phyloP scores from a whole-genome alignment of 1,140 invertebrate genomes.

The Harlomillsia oculata region DNA sequence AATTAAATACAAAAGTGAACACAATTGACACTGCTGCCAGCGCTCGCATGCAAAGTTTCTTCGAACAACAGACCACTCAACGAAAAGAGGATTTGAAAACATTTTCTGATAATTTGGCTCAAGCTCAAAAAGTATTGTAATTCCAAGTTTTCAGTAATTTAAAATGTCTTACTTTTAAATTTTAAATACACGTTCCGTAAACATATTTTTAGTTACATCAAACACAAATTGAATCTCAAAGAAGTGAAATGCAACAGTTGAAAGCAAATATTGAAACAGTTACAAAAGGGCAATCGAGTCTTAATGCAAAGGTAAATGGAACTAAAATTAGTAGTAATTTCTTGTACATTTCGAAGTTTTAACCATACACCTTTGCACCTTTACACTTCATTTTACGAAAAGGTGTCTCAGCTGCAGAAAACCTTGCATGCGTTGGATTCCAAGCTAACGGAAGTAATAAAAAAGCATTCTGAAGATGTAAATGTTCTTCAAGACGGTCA shows the following conservation, averaged over 20 bases:
- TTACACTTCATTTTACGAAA: background rate
- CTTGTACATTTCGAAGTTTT: background rate
- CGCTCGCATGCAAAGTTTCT: constrained; percentile 2
- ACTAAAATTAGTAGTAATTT: background rate
- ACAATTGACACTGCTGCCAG: constrained; percentile 4
- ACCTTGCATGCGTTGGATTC: constrained; percentile 15
- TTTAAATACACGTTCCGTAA: background rate
- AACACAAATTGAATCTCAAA: constrained; percentile 12
- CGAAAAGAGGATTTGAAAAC: constrained; percentile 22
- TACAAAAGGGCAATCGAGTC: constrained; percentile 12
- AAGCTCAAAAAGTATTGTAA: constrained; percentile 12
- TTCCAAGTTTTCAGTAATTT: background rate
- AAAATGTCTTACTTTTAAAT: background rate
- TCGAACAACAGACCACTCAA: constrained; percentile 8
- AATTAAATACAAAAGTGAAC: constrained; percentile 19
- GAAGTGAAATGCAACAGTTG: constrained; percentile 11
- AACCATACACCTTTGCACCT: background rate
- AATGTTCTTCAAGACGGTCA: constrained; percentile 3
- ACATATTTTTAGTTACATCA: constrained; percentile 16
- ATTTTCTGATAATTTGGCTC: constrained; percentile 21
- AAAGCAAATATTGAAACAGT: constrained; percentile 4
- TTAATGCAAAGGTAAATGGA: constrained; percentile 2
- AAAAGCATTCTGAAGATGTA: constrained; percentile 11
- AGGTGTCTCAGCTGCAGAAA: constrained; percentile 22
- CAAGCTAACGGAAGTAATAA: constrained; percentile 7